Percentiles rank a stretch among this genome's conserved stretches.
Conservation (phyloP, 2,888 invertebrate species). For the Baccha elongata region DNA sequence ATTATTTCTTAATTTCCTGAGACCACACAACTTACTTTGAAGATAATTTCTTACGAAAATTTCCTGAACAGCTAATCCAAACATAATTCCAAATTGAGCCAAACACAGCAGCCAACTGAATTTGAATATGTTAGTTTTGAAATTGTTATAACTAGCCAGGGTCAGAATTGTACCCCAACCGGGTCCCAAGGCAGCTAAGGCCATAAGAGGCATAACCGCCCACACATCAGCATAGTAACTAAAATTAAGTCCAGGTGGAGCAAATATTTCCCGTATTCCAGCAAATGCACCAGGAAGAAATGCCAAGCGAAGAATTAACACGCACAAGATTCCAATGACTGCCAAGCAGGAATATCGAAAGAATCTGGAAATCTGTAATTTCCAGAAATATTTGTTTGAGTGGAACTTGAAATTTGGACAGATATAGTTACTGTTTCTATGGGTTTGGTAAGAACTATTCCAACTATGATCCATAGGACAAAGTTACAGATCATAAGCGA, state of each 20-base stretch:
- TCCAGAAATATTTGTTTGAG: neutral
- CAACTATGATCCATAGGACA: constrained; percentile 76
- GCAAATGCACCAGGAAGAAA: constrained; percentile 76
- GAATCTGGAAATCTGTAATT: constrained; percentile 77
- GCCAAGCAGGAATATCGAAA: constrained; percentile 75
- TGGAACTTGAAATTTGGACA: neutral
- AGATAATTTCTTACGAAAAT: constrained; percentile 86
- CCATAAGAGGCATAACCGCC: constrained; percentile 72
- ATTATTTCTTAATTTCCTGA: neutral
- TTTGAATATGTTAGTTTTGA: constrained; percentile 86
- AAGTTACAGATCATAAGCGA: constrained; percentile 73
- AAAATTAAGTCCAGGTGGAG: constrained; percentile 27
- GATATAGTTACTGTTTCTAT: constrained; percentile 71
- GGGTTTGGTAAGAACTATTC: constrained; percentile 75
- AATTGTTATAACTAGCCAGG: constrained; percentile 91
- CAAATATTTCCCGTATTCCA: constrained; percentile 62
- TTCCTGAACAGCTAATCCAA: constrained; percentile 85
- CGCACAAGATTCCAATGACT: constrained; percentile 73
- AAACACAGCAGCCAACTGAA: constrained; percentile 78
- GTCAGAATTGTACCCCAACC: constrained; percentile 92
- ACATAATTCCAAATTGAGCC: constrained; percentile 76
- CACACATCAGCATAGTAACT: constrained; percentile 6
- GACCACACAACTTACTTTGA: constrained; percentile 76
- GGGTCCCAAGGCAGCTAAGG: constrained; percentile 91
- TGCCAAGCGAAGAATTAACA: constrained; percentile 76